Conservation (phyloP, 2,888 invertebrate species). For the Nesidiocoris tenuis region DNA sequence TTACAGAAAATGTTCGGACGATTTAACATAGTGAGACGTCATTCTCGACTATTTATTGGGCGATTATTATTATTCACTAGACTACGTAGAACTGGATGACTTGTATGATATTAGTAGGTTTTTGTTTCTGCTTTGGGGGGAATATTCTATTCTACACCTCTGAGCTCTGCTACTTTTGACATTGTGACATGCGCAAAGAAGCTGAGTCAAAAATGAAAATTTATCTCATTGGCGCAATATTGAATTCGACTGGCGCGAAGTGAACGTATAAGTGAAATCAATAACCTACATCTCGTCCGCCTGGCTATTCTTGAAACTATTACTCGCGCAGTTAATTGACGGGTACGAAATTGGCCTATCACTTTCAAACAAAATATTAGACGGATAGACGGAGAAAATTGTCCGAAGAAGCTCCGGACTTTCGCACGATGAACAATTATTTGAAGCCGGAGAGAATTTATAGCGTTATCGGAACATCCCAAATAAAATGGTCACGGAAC, state of each 20-base stretch:
- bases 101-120: too few relatives aligned
- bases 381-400: not conserved
- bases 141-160: too few relatives aligned
- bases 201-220: too few relatives aligned
- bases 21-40: not conserved
- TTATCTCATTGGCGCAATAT: too few relatives aligned
- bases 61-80: not conserved
- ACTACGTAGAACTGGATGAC: not conserved
- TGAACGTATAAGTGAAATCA: not conserved
- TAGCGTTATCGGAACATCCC: conserved; percentile 20
- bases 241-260: not conserved
- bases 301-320: not conserved
- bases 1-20: too few relatives aligned
- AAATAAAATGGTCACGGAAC: conserved; percentile 25
- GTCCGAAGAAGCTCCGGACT: not conserved
- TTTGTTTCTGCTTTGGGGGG: too few relatives aligned
- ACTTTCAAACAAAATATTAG: not conserved
- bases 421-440: conserved; percentile 23
- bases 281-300: not conserved
- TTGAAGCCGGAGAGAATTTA: conserved; percentile 8
- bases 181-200: too few relatives aligned
- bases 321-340: not conserved
- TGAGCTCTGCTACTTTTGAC: too few relatives aligned
- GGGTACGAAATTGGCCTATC: not conserved
- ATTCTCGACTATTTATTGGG: not conserved